phyloP scores from a whole-genome alignment of 2,888 invertebrate species.

The Megalurothrips usitatus region DNA sequence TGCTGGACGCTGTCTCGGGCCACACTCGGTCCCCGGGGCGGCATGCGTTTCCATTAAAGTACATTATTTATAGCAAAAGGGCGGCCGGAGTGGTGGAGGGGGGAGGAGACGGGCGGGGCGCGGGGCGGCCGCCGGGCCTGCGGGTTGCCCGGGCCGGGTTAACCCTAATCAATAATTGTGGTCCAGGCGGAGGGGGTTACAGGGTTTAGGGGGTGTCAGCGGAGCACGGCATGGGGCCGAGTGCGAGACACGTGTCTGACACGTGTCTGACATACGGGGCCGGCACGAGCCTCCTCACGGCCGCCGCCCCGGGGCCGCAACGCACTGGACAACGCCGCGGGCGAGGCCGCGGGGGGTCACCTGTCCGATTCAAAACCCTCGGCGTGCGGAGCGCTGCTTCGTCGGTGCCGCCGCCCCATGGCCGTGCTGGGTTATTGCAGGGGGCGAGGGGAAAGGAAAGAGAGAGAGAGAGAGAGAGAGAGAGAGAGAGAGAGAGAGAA shows the following conservation, averaged over 20 bases:
- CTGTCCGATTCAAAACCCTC: too few species aligned
- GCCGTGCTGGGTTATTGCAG: too few species aligned
- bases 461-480: conserved; percentile 1
- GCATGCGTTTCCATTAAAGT: conserved; percentile 25
- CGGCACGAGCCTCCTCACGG: too few species aligned
- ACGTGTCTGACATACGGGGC: too few species aligned
- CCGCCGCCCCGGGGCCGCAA: too few species aligned
- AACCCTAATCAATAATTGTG: conserved; percentile 26
- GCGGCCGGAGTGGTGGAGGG: neutral
- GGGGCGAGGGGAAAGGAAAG: neutral
- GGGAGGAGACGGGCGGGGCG: neutral
- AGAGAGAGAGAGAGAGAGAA: neutral
- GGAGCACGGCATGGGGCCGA: neutral
- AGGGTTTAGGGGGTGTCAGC: conserved; percentile 18
- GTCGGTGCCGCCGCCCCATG: too few species aligned
- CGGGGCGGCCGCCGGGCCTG: neutral
- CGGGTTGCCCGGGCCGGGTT: neutral
- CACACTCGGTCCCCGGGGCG: neutral
- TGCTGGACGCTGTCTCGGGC: neutral
- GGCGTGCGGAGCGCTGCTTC: too few species aligned
- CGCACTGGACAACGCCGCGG: too few species aligned
- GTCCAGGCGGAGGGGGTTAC: neutral
- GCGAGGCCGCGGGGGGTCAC: too few species aligned
- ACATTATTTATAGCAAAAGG: conserved; percentile 23
- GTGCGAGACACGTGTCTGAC: too few species aligned